A percentile compares a stretch with the other conserved stretches of the same genome.
phyloP scores from a whole-genome alignment of 2,888 invertebrate genomes.

The Chelonus formosanus region DNA sequence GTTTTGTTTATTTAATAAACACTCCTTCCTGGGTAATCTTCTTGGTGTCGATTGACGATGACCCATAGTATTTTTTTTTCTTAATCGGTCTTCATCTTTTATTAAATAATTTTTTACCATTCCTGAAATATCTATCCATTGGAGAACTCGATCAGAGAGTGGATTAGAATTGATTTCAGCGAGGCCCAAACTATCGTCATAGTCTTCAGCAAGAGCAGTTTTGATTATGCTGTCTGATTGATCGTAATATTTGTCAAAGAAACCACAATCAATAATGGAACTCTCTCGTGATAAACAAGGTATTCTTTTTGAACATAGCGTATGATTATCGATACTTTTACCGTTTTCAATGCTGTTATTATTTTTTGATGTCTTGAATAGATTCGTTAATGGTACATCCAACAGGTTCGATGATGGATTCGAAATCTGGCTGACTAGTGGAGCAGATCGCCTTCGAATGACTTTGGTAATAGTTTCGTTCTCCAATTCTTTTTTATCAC shows the following conservation, averaged over 20 bases:
- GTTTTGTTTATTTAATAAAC: slow-evolving; percentile 27
- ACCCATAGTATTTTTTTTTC: slow-evolving; percentile 15
- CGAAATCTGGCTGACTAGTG: slow-evolving; percentile 29
- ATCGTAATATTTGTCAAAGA: not conserved
- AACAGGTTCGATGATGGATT: slow-evolving; percentile 25
- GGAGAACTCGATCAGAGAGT: slow-evolving; percentile 77
- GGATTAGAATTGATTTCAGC: slow-evolving; percentile 55
- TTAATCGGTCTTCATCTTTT: slow-evolving; percentile 22
- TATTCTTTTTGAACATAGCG: not conserved
- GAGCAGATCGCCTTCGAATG: slow-evolving; percentile 51
- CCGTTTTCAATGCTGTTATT: slow-evolving; percentile 6
- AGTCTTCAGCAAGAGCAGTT: slow-evolving; percentile 18
- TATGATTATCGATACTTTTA: slow-evolving; percentile 23
- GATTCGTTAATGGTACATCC: slow-evolving; percentile 31
- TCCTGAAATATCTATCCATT: slow-evolving; percentile 82
- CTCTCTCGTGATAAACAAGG: slow-evolving; percentile 14
- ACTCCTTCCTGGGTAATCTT: too few relatives aligned
- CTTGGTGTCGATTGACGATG: too few relatives aligned
- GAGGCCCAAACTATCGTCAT: slow-evolving; percentile 16
- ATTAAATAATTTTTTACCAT: slow-evolving; percentile 60
- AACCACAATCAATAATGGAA: not conserved
- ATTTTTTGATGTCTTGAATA: slow-evolving; percentile 29
- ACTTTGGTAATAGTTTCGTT: slow-evolving; percentile 37
- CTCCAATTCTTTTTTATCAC: slow-evolving; percentile 43
- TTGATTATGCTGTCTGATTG: slow-evolving; percentile 8